phyloP scores from a whole-genome alignment of 2,797 vertebrate genomes.

The Onychomys torridus region DNA sequence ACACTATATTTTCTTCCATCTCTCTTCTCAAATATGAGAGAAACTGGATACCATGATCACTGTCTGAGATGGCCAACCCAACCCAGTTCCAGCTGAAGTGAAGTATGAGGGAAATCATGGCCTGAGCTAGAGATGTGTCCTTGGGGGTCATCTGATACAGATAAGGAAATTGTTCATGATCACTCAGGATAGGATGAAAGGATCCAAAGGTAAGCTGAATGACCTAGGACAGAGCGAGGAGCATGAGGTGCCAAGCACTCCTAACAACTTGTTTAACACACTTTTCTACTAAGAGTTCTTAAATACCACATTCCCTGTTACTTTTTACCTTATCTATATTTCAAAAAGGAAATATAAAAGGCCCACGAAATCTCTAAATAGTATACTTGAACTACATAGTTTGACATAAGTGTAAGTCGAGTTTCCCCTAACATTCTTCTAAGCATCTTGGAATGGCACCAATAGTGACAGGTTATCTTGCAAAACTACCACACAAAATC shows the following conservation, averaged over 20 bases:
- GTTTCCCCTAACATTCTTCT: fast-evolving
- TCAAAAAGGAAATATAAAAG: neutral
- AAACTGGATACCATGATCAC: too few relatives aligned
- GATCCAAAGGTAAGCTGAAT: neutral
- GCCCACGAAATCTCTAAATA: neutral
- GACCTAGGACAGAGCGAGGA: fast-evolving
- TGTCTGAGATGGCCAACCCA: too few relatives aligned
- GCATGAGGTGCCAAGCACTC: neutral
- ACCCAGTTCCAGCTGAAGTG: neutral
- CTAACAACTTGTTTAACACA: neutral
- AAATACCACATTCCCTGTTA: neutral
- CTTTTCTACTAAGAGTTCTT: neutral
- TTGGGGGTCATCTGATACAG: neutral
- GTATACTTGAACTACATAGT: too few relatives aligned
- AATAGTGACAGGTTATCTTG: neutral
- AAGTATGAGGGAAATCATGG: neutral
- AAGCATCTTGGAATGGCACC: neutral
- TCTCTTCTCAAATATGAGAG: too few relatives aligned
- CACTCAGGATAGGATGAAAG: neutral
- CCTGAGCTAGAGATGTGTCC: neutral
- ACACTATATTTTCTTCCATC: too few relatives aligned
- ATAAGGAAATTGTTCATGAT: neutral
- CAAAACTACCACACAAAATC: neutral
- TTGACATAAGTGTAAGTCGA: neutral
- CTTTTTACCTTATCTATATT: neutral